Base-by-base conservation (phyloP, 2,888 invertebrate genomes). In the Sisyra terminalis region DNA sequence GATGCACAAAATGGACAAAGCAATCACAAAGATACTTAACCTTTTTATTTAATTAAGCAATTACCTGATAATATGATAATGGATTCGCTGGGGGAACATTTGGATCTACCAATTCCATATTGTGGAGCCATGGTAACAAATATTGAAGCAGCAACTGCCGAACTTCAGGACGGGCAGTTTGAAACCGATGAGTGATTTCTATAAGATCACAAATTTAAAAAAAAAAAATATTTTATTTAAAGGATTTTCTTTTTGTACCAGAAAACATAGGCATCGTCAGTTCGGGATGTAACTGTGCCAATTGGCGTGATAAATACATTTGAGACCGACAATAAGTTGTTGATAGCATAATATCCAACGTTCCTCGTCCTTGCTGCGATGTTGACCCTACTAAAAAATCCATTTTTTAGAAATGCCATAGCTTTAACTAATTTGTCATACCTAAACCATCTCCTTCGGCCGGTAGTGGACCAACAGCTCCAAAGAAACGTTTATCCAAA, bases 201-300 rank as follows among this genome's bases (percentile, higher is more conserved):
- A 69, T 24, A 63, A 10, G 6, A 17, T 11, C 10, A 38, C 15
- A 16, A 38, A 3, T 34, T 37, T 24, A 3, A 24, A 24, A 24
- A 24, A 24, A 24, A 24, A 24, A 24, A 24, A 24, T n/a, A n/a
- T n/a, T n/a, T n/a, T n/a, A n/a, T n/a, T n/a, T n/a, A n/a, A n/a
- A n/a, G n/a, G n/a, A n/a, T n/a, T n/a, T n/a, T n/a, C n/a, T n/a
- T n/a, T n/a, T n/a, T n/a, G n/a, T 63, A 93, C 94, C 96, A 57
- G 96, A 96, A 67, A 98, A 96, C 78, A 98, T 93, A 0, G 96
- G 93, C 93, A 98, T 96, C 17, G 98, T 97, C 32, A 98, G 73
- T 58, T 97, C 96, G 0, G 97, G 94, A 57, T 97, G 94, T 16
- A 94, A 70, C 50, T 88, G 83, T 0, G 97, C 88, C 53, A 98